Evolutionary conservation across 37 sponge, comb jelly and placozoan genomes (phyloP), one percentile per base, ranked within the genome.

Genomic region (Oscarella lobularis): DNA sequence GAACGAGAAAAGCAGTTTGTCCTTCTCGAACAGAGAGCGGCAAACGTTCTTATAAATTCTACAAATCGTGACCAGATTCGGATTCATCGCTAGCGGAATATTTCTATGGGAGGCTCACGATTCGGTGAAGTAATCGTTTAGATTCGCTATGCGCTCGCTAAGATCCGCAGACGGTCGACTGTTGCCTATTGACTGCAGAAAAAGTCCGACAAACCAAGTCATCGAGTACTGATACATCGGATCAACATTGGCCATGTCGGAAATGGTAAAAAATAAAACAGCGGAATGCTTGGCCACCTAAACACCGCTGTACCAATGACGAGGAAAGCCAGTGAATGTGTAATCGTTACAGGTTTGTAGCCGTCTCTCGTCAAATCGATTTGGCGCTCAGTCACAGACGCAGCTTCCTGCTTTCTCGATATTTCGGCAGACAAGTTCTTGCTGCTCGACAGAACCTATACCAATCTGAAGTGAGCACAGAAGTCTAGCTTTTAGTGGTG

Each of bases 151-250:
- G 39, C 84, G 0, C 2, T 81, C 73, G 2, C 29, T 48, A 41
- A 83, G 66, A 41, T 74, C 80, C 2, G 72, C 84, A 30, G 70
- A 39, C 74, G 73, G 38, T 41, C 39, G 69, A 38, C 79, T 80
- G 39, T 70, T 72, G 3, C 41, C 79, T 20, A 83, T 81, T 36
- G 79, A 80, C 30, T 31, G 37, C 3, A 83, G 31, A 66, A 80
- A 83, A 36, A 83, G 60, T 39, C 55, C 73, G 66, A 83, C 40
- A 36, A 83, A 83, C 84, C 84, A 83, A 1, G 72, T 40, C 2
- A 83, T 67, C 9, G 84, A 83, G 84, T 83, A 83, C 36, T 83
- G 84, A 69, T 83, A 83, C 84, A 81, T 83, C 66, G 84, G 84
- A 4, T 83, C 84, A 2, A 83, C 80, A 54, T 80, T 83, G 41